Percentiles rank a stretch among this genome's conserved stretches.
Conservation (phyloP, 2,113 vertebrate genomes). For the Microtus ochrogaster region DNA sequence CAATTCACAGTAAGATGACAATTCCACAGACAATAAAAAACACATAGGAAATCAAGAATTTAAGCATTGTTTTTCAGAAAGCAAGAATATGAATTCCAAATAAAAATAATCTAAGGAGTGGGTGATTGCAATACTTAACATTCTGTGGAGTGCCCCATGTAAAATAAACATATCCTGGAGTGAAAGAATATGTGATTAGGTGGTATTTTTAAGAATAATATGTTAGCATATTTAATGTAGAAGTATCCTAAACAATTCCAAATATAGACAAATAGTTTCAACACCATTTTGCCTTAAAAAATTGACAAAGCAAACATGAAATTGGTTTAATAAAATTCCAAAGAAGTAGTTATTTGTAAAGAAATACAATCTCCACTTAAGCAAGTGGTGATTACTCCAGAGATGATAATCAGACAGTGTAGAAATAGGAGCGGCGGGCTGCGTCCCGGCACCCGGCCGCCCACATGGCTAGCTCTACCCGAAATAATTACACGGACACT, state of each 20-base stretch:
- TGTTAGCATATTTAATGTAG: background rate
- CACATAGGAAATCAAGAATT: background rate
- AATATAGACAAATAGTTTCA: background rate
- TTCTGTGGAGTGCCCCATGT: background rate
- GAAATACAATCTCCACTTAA: background rate
- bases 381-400: background rate
- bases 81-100: slow-evolving; percentile 3
- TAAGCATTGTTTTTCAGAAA: slow-evolving; percentile 38
- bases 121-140: background rate
- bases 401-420: background rate
- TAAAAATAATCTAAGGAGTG: background rate
- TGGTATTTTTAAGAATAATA: background rate
- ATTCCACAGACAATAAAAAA: background rate
- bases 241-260: background rate
- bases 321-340: background rate
- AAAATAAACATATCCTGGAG: background rate
- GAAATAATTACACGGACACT: too few species aligned
- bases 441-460: too few species aligned
- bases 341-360: background rate
- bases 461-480: too few species aligned
- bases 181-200: background rate
- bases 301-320: background rate
- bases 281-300: background rate
- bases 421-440: too few species aligned
- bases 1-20: slow-evolving; percentile 9